Percentiles rank a stretch among this genome's conserved stretches.
phyloP scores from a whole-genome alignment of 2,113 vertebrate genomes.

The Gasterosteus aculeatus region DNA sequence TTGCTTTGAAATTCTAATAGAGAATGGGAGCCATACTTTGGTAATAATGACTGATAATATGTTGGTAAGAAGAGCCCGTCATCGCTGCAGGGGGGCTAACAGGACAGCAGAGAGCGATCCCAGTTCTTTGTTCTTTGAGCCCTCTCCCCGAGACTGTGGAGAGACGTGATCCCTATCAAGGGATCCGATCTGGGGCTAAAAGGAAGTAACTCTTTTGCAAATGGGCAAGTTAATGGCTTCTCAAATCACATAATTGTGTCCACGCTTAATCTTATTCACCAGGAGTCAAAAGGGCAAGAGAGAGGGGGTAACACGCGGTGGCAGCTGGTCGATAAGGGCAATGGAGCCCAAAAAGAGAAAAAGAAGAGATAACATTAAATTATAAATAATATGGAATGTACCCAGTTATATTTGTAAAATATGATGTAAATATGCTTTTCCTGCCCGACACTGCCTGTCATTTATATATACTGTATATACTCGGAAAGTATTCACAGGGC shows the following conservation, averaged over 20 bases:
- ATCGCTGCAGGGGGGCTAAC: slow-evolving; percentile 7
- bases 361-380: too few species aligned
- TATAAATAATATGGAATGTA: too few species aligned
- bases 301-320: background rate
- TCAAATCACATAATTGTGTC: background rate
- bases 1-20: background rate
- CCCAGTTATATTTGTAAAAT: too few species aligned
- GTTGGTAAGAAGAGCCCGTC: slow-evolving; percentile 34
- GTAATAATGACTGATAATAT: background rate
- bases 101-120: background rate
- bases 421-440: too few species aligned
- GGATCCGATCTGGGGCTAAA: slow-evolving; percentile 5
- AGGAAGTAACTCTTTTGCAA: slow-evolving; percentile 11
- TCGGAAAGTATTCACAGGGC: too few species aligned
- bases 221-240: slow-evolving; percentile 1
- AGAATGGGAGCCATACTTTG: background rate
- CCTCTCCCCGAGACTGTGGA: slow-evolving; percentile 2
- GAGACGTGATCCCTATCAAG: slow-evolving; percentile 19
- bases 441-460: too few species aligned
- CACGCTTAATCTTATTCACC: background rate
- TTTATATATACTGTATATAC: too few species aligned
- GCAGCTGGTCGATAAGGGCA: too few species aligned
- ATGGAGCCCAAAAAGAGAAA: too few species aligned
- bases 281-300: background rate
- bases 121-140: slow-evolving; percentile 8